phyloP scores from a whole-genome alignment of 2,797 vertebrate genomes.

The Acrossocheilus wenchowensis region DNA sequence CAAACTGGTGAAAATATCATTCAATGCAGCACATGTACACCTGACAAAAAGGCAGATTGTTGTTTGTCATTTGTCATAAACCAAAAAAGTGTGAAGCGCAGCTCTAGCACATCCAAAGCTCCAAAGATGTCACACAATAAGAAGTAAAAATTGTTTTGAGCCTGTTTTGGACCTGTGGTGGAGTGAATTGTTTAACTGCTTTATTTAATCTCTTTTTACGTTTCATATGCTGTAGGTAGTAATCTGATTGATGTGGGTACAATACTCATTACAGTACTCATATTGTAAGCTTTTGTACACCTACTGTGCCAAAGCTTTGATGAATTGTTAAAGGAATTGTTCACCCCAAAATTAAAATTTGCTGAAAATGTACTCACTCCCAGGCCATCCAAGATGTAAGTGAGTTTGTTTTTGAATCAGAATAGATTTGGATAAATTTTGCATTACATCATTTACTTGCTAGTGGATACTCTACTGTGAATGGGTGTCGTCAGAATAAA shows the following conservation, averaged over 20 bases:
- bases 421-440: background rate
- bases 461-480: background rate
- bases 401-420: background rate
- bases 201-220: background rate
- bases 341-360: background rate
- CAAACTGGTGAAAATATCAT: slow-evolving; percentile 1
- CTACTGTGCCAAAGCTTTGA: background rate
- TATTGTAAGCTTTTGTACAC: background rate
- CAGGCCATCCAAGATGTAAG: background rate
- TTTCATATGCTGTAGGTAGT: background rate
- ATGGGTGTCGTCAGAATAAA: background rate
- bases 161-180: background rate
- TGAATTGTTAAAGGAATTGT: background rate
- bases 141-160: slow-evolving; percentile 16
- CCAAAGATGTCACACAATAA: slow-evolving; percentile 3
- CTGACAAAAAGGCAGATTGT: background rate
- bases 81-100: slow-evolving; percentile 3
- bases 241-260: background rate
- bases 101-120: slow-evolving; percentile 22
- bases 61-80: slow-evolving; percentile 29
- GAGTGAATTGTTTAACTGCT: background rate
- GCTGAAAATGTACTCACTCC: background rate
- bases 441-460: background rate
- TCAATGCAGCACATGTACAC: background rate
- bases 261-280: background rate